These are phyloP conservation scores for Epinephelus fuscoguttatus DNA, from an alignment of 2,113 vertebrate species.

Conservation along the genomic window DNA sequence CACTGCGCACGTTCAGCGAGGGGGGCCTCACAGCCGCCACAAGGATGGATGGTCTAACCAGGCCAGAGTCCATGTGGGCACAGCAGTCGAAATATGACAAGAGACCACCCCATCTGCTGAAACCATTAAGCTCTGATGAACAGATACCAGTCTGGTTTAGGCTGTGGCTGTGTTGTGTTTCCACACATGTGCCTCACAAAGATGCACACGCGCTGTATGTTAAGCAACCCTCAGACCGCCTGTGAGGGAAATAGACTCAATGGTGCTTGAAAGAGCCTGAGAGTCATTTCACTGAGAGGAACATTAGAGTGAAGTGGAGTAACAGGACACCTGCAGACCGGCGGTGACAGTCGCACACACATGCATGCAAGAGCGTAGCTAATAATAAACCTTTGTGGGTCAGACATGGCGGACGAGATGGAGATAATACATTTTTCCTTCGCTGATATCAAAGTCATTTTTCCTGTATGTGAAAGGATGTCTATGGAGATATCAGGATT, in stretches of 20 bases:
- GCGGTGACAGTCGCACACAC: slow-evolving; percentile 10
- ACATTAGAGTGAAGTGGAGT: slow-evolving; percentile 62
- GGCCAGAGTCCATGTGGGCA: slow-evolving; percentile 77
- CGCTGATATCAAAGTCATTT: slow-evolving; percentile 50
- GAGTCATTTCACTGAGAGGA: slow-evolving; percentile 56
- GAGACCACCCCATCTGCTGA: slow-evolving; percentile 57
- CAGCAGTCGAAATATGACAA: slow-evolving; percentile 59
- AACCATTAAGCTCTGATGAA: slow-evolving; percentile 22
- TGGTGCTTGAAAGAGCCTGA: slow-evolving; percentile 67
- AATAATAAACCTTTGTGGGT: slow-evolving; percentile 46
- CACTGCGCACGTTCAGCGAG: slow-evolving; percentile 70
- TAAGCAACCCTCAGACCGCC: slow-evolving; percentile 37
- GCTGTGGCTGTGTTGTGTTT: slow-evolving; percentile 19
- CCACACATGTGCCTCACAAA: slow-evolving; percentile 5
- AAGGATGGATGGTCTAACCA: slow-evolving; percentile 66
- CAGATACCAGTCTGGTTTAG: slow-evolving; percentile 10
- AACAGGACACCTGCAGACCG: slow-evolving; percentile 48
- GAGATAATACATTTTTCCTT: slow-evolving; percentile 34
- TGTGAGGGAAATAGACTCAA: slow-evolving; percentile 58
- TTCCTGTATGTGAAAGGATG: slow-evolving; percentile 33
- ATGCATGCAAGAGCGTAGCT: neutral
- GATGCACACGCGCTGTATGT: slow-evolving; percentile 9
- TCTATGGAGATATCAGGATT: slow-evolving; percentile 20
- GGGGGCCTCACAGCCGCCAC: slow-evolving; percentile 53
- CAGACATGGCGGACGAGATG: slow-evolving; percentile 36